Conservation (phyloP, 2,113 vertebrate species). For the Pleuronectes platessa region DNA sequence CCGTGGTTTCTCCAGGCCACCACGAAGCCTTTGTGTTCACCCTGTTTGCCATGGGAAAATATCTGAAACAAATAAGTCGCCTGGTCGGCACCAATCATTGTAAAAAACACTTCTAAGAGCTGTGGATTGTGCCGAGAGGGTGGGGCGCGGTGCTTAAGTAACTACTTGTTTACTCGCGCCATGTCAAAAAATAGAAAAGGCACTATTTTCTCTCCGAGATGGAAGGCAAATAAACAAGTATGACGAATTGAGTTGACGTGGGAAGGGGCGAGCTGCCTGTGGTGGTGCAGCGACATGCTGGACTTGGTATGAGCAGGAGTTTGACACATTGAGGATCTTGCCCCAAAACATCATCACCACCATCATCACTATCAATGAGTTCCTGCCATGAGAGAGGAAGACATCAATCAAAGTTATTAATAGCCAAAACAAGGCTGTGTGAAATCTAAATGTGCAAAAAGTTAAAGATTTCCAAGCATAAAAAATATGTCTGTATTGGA, state of each 20-base stretch:
- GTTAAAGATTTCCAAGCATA: neutral
- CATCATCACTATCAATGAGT: conserved; percentile 18
- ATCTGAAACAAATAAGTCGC: conserved; percentile 83
- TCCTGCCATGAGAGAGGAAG: neutral
- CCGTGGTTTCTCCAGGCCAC: conserved; percentile 78
- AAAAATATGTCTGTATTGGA: neutral
- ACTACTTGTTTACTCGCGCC: conserved; percentile 75
- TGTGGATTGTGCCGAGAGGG: conserved; percentile 75
- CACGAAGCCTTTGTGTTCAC: conserved; percentile 78
- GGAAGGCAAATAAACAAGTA: conserved; percentile 77
- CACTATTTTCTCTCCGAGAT: conserved; percentile 73
- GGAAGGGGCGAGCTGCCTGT: conserved; percentile 56
- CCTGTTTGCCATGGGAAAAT: conserved; percentile 84
- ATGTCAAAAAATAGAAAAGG: conserved; percentile 70
- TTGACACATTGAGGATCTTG: conserved; percentile 36
- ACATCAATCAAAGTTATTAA: neutral
- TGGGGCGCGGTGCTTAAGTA: conserved; percentile 65
- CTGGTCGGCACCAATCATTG: conserved; percentile 71
- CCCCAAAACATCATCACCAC: conserved; percentile 36
- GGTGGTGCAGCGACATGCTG: conserved; percentile 49
- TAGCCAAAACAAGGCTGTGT: neutral
- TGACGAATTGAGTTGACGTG: conserved; percentile 65
- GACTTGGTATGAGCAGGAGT: conserved; percentile 37
- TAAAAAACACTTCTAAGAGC: conserved; percentile 77
- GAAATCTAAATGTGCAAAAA: neutral